A percentile compares a stretch with the other conserved stretches of the same genome.
Evolutionary conservation across 2,888 invertebrate species (phyloP).

Genomic region (Dicycla oo): DNA sequence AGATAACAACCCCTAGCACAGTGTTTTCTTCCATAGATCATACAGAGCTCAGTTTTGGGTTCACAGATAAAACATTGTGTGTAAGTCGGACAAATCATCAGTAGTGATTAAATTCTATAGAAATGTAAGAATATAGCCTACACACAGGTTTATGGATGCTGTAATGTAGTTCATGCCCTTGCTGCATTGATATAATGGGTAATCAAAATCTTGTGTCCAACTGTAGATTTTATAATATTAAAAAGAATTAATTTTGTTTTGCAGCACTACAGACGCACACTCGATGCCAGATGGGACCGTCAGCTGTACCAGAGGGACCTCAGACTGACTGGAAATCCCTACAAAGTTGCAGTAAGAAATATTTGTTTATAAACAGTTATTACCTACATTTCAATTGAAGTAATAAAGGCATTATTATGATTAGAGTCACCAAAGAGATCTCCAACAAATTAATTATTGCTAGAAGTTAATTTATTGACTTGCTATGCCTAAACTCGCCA

Average conservation of each 20-base stretch:
- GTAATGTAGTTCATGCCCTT: background rate
- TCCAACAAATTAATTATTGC: background rate
- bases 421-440: no score
- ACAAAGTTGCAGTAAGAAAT: constrained; percentile 89
- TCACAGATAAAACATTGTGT: constrained; percentile 44
- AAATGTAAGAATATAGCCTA: background rate
- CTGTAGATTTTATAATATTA: background rate
- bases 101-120: background rate
- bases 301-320: constrained; percentile 91
- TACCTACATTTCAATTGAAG: background rate
- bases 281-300: constrained; percentile 88
- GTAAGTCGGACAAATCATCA: background rate
- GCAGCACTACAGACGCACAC: constrained; percentile 90
- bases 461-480: background rate
- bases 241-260: constrained; percentile 52
- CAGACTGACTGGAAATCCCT: constrained; percentile 91
- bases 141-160: background rate
- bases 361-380: background rate
- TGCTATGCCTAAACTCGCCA: no score
- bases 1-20: constrained; percentile 75
- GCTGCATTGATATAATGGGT: background rate
- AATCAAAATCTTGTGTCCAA: background rate
- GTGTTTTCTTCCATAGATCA: constrained; percentile 52
- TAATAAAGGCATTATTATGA: background rate
- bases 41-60: constrained; percentile 11